Percentiles rank a stretch among this genome's conserved stretches.
Evolutionary conservation across 2,888 invertebrate species (phyloP).

Genomic region (Lithophane leautieri): DNA sequence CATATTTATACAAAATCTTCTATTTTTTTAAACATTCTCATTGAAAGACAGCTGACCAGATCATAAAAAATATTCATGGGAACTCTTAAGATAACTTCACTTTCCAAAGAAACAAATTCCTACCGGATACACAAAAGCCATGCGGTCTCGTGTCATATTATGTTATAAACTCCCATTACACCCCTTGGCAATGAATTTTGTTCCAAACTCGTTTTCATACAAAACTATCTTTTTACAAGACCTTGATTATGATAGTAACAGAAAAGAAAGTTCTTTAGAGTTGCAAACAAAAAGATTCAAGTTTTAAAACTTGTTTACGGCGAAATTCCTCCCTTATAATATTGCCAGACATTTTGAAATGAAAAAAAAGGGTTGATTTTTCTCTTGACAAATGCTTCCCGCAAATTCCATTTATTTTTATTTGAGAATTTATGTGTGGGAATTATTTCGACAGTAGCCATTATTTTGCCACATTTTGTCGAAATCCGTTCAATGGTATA

Average conservation of each 20-base stretch:
- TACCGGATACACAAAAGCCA: background rate
- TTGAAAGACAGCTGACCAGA: no score
- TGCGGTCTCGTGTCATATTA: background rate
- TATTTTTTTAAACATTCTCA: background rate
- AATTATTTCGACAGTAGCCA: background rate
- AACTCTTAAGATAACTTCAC: slow-evolving; percentile 11
- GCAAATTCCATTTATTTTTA: background rate
- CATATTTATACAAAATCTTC: background rate
- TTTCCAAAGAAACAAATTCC: background rate
- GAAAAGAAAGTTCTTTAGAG: slow-evolving; percentile 29
- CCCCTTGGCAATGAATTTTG: slow-evolving; percentile 39
- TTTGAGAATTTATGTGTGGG: background rate
- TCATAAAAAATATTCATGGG: slow-evolving; percentile 18
- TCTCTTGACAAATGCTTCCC: background rate
- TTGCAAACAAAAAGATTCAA: slow-evolving; percentile 15
- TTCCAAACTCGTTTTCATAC: slow-evolving; percentile 30
- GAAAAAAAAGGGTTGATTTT: background rate
- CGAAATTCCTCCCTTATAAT: background rate
- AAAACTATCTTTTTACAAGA: background rate
- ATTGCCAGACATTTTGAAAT: background rate
- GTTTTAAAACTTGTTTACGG: slow-evolving; percentile 39
- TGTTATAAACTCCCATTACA: slow-evolving; percentile 34
- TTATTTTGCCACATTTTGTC: no score
- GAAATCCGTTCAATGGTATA: no score
- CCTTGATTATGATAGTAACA: slow-evolving; percentile 24